Evolutionary conservation across 2,888 invertebrate genomes (phyloP).

Genomic region (Cepaea hortensis): DNA sequence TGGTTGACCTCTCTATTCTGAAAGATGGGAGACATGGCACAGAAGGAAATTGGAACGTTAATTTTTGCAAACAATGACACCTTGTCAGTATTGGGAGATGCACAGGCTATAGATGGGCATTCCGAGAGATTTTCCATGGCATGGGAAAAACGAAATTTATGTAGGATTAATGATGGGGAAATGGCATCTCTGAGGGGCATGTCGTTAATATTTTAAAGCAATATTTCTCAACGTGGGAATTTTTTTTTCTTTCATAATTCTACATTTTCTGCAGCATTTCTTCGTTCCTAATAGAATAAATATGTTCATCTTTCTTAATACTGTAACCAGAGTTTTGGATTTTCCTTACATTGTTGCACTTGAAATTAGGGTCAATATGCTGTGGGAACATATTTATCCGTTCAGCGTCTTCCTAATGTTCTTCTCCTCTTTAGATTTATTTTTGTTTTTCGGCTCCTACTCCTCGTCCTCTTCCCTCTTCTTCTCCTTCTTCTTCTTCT

Average conservation of each 20-base stretch:
- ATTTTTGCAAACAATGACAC: conserved; percentile 42
- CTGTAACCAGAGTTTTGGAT: background rate
- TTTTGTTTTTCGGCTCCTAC: background rate
- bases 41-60: conserved; percentile 30
- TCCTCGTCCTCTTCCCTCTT: conserved; percentile 4
- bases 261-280: background rate
- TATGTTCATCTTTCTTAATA: background rate
- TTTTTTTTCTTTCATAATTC: background rate
- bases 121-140: conserved; percentile 2
- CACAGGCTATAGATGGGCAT: conserved; percentile 16
- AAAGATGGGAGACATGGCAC: conserved; percentile 14
- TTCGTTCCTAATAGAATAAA: background rate
- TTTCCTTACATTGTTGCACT: background rate
- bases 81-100: conserved; percentile 33
- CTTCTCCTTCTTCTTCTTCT: background rate
- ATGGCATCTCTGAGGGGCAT: conserved; percentile 20
- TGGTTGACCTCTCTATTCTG: conserved; percentile 30
- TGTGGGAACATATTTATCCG: background rate
- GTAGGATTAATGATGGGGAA: conserved; percentile 29
- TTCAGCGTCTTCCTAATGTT: background rate
- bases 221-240: background rate
- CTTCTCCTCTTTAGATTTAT: background rate
- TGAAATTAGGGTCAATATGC: too few species aligned
- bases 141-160: background rate
- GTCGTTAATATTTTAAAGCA: conserved; percentile 20